Base-by-base conservation (phyloP, 2,113 vertebrate genomes). In the Engystomops pustulosus region DNA sequence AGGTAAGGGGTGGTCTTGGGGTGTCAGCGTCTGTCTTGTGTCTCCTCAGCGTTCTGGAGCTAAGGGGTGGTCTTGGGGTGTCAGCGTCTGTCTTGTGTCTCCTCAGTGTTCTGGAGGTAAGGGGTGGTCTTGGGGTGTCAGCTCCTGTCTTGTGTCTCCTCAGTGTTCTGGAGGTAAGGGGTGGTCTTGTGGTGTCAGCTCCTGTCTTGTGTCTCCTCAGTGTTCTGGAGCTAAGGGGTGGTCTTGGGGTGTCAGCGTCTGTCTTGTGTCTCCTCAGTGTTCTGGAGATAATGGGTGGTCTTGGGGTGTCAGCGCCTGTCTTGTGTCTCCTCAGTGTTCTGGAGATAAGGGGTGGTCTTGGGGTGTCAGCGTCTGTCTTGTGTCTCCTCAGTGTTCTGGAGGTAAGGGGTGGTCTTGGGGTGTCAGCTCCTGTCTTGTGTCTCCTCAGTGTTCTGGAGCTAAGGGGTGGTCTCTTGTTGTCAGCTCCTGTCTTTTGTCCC, bases 141-240 rank as follows among this genome's bases (percentile, higher is more conserved):
- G 10, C 32, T 71, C n/a, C 6, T 20, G 10, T 32, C 11, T 6
- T 25, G 30, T 9, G 44, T 25, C 20, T 89, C 88, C 81, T 94
- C 93, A 95, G 89, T 89, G 91, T 80, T 95, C 92, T 93, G 90
- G 86, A 23, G 96, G 96, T 27, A 98, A 97, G 91, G 95, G 94
- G 60, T n/a, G n/a, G n/a, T 17, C 15, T 34, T 18, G 15, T 14
- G 47, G 15, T 12, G 11, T 20, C 49, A 51, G 10, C 32, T 71
- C n/a, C 6, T 20, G 10, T 32, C 11, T 6, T 25, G 30, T 9
- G 44, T 25, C 20, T 89, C 88, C 81, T 94, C 93, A 95, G 89
- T 89, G 91, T 80, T 95, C 92, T 93, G 90, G 86, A 23, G 96
- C 96, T 27, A 98, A 97, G 91, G 95, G 94, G 60, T n/a, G n/a